Evolutionary conservation across 2,113 vertebrate genomes (phyloP).

Genomic region (Tonatia bakeri): DNA sequence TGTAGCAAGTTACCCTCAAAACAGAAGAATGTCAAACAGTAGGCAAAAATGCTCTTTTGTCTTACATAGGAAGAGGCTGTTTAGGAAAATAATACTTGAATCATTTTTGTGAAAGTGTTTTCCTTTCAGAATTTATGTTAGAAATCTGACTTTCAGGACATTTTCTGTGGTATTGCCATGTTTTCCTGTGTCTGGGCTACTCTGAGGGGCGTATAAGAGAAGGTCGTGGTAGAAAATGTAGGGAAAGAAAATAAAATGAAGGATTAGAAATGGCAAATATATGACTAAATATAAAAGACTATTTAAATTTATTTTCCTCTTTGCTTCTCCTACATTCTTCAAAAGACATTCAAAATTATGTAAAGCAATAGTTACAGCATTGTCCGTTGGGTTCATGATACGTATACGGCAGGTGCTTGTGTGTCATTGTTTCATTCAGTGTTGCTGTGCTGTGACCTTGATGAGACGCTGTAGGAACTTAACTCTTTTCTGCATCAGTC

Average conservation of each 20-base stretch:
- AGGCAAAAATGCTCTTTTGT: neutral
- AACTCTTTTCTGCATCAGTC: neutral
- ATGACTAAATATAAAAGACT: neutral
- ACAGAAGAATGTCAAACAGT: neutral
- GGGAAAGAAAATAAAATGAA: constrained; percentile 7
- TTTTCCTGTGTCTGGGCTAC: neutral
- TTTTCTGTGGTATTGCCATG: neutral
- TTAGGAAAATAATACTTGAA: neutral
- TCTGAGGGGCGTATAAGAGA: neutral
- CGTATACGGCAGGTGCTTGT: neutral
- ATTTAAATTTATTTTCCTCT: neutral
- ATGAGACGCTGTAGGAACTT: neutral
- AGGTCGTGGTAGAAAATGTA: neutral
- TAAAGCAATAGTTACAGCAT: neutral
- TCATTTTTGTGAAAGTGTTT: neutral
- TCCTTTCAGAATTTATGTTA: neutral
- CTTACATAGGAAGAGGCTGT: neutral
- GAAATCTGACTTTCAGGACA: neutral
- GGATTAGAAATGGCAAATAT: neutral
- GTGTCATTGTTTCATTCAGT: neutral
- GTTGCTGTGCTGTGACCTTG: neutral
- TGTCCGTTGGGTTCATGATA: neutral
- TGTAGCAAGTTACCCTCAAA: neutral
- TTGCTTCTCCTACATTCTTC: neutral
- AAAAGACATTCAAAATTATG: neutral